Evolutionary conservation across 2,888 invertebrate genomes (phyloP).

Genomic region (Thumatha senex): DNA sequence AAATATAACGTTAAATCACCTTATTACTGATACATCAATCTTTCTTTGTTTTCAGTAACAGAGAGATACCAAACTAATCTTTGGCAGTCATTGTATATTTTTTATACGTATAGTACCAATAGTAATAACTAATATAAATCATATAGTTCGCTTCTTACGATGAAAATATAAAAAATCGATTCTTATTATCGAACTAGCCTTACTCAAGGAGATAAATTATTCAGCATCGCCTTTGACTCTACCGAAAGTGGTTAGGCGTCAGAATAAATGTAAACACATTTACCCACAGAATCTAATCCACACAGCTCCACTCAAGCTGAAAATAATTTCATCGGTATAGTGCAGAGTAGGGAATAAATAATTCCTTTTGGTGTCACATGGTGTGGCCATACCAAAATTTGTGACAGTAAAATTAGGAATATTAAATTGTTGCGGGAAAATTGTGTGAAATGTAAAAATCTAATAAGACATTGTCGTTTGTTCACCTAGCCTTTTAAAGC

Average conservation of each 20-base stretch:
- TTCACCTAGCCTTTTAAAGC: too few species aligned
- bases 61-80: too few species aligned
- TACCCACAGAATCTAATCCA: constrained; percentile 34
- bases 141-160: too few species aligned
- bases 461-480: too few species aligned
- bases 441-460: too few species aligned
- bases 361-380: constrained; percentile 37
- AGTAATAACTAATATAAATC: background rate
- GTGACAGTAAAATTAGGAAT: background rate
- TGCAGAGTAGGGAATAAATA: constrained; percentile 53
- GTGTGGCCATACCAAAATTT: background rate
- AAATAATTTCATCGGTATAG: constrained; percentile 43
- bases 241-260: constrained; percentile 25
- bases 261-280: constrained; percentile 41
- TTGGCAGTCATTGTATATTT: too few species aligned
- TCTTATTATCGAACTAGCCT: constrained; percentile 7
- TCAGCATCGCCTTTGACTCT: constrained; percentile 11
- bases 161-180: background rate
- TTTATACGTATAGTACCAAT: too few species aligned
- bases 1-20: too few species aligned
- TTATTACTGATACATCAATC: too few species aligned
- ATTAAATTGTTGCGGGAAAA: background rate
- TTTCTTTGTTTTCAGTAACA: too few species aligned
- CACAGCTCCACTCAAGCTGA: constrained; percentile 37
- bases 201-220: constrained; percentile 27